Evolutionary conservation across 2,888 invertebrate species (phyloP).

Genomic region (Phorcus lineatus): DNA sequence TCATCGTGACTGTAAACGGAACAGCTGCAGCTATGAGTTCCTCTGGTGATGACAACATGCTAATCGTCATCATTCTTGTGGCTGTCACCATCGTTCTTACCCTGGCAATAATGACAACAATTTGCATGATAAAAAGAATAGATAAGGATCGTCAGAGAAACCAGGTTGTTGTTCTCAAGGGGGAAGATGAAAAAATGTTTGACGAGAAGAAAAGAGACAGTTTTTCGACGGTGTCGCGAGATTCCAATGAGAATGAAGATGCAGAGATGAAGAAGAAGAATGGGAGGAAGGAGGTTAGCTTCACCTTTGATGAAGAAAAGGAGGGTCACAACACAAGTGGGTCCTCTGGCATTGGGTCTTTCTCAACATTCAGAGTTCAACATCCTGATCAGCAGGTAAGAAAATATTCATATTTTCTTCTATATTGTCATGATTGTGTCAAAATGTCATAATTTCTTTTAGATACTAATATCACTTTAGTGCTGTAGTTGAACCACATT

Average conservation of each 20-base stretch:
- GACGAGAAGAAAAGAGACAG: constrained; percentile 23
- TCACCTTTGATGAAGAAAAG: constrained; percentile 60
- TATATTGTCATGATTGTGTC: too few species aligned
- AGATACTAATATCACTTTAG: too few species aligned
- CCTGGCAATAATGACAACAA: constrained; percentile 58
- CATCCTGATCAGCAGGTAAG: constrained; percentile 51
- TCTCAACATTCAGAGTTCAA: constrained; percentile 50
- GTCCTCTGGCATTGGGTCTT: constrained; percentile 54
- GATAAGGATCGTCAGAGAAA: constrained; percentile 46
- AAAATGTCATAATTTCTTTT: too few species aligned
- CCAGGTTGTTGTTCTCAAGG: constrained; percentile 24
- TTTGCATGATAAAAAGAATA: constrained; percentile 53
- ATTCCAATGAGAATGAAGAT: constrained; percentile 42
- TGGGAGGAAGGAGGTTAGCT: constrained; percentile 66
- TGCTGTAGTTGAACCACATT: too few species aligned
- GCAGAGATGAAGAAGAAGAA: constrained; percentile 53
- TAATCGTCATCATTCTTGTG: constrained; percentile 60
- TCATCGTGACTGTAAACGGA: constrained; percentile 49
- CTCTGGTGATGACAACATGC: constrained; percentile 51
- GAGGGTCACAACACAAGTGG: constrained; percentile 59
- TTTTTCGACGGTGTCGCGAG: constrained; percentile 26
- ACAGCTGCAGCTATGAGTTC: constrained; percentile 36
- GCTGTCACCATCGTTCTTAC: constrained; percentile 59
- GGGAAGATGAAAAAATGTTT: constrained; percentile 38
- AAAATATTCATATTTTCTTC: too few species aligned